Percentiles rank a stretch among this genome's conserved stretches.
Evolutionary conservation across 2,797 vertebrate species (phyloP).

Genomic region (Valencia hispanica): DNA sequence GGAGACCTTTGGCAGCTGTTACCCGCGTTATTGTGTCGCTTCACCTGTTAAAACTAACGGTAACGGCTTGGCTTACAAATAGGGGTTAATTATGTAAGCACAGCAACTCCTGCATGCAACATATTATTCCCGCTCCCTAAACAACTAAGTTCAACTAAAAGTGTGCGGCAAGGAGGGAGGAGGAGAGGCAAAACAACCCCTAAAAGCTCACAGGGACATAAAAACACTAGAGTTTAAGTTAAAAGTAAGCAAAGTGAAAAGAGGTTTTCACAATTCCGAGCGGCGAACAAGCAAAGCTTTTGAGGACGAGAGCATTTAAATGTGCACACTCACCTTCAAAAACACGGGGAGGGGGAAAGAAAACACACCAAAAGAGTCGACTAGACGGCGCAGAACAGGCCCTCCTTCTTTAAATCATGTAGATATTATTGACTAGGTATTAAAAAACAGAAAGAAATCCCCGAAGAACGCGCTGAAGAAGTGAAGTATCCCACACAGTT

Average conservation of each 20-base stretch:
- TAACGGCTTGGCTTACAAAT: conserved; percentile 59
- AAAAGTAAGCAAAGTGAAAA: background rate
- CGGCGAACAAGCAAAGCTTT: conserved; percentile 36
- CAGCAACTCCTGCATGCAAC: conserved; percentile 25
- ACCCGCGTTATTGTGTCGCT: conserved; percentile 14
- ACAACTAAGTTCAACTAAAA: conserved; percentile 11
- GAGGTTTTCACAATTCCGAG: conserved; percentile 16
- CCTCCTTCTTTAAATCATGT: conserved; percentile 66
- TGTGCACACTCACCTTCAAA: conserved; percentile 82
- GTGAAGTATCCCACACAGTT: conserved; percentile 80
- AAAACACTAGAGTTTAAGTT: background rate
- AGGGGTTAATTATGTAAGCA: conserved; percentile 73
- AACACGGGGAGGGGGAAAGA: conserved; percentile 48
- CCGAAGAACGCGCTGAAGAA: conserved; percentile 66
- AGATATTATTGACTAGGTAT: conserved; percentile 27
- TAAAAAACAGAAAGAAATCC: conserved; percentile 57
- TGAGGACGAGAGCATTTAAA: conserved; percentile 59
- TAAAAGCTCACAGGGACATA: background rate
- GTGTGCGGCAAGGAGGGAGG: too few species aligned
- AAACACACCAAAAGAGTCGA: conserved; percentile 63
- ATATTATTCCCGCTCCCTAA: conserved; percentile 2
- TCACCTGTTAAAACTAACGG: conserved; percentile 84
- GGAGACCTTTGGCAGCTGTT: background rate
- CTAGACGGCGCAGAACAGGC: conserved; percentile 49
- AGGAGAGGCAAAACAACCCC: background rate